Percentiles rank a stretch among this genome's conserved stretches.
Conservation (phyloP, 2,888 invertebrate species). For the Tillus elongatus region DNA sequence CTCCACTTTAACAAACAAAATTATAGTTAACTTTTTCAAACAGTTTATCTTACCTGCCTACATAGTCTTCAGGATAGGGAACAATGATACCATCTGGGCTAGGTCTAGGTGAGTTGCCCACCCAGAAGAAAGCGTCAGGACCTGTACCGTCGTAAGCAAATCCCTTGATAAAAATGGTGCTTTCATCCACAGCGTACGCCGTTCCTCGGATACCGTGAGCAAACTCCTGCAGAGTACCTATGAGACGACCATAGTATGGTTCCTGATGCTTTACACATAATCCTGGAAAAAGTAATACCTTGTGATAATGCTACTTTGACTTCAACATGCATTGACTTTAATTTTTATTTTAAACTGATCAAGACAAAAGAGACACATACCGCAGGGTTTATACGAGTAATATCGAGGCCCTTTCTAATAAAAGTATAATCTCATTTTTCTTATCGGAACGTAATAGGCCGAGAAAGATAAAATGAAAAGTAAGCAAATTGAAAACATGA, state of each 20-base stretch:
- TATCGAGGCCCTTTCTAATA: no score
- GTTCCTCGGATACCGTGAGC: constrained; percentile 74
- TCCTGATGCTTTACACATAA: constrained; percentile 40
- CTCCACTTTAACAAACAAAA: no score
- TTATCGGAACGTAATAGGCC: no score
- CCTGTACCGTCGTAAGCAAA: constrained; percentile 85
- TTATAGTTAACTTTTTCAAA: no score
- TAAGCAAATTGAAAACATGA: no score
- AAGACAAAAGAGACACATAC: no score
- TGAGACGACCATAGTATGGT: constrained; percentile 68
- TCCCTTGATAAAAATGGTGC: constrained; percentile 75
- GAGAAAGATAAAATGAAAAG: no score
- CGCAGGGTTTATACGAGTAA: no score
- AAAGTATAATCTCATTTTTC: no score
- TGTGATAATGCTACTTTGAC: no score
- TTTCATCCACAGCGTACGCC: constrained; percentile 82
- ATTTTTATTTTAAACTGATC: no score
- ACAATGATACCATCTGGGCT: constrained; percentile 76
- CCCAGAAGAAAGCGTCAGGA: constrained; percentile 86
- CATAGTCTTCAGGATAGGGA: constrained; percentile 78
- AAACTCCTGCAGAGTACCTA: constrained; percentile 64
- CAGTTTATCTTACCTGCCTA: constrained; percentile 71
- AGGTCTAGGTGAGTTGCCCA: constrained; percentile 70
- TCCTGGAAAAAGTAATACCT: constrained; percentile 24
- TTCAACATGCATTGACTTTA: no score